A percentile compares a stretch with the other conserved stretches of the same genome.
phyloP scores from a whole-genome alignment of 1,140 invertebrate species.

The Thereuonema tuberculata region DNA sequence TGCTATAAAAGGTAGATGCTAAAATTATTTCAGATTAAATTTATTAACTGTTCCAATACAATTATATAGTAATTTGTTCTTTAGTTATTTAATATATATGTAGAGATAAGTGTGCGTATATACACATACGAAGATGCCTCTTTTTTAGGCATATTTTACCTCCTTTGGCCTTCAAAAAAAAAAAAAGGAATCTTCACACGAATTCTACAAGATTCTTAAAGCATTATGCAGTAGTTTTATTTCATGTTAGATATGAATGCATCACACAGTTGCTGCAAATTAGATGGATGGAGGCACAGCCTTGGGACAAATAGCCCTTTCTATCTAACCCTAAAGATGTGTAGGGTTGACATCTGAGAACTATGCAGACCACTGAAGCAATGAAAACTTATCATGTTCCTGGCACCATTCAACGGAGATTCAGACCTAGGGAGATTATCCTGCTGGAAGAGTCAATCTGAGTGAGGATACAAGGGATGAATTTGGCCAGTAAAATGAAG shows the following conservation, averaged over 20 bases:
- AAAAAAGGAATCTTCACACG: not conserved
- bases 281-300: not conserved
- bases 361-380: too few relatives aligned
- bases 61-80: too few relatives aligned
- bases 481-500: not conserved
- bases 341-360: not conserved
- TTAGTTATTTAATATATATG: too few relatives aligned
- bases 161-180: not conserved
- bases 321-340: not conserved
- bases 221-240: not conserved
- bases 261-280: not conserved
- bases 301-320: not conserved
- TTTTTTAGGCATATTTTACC: not conserved
- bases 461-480: not conserved
- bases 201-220: not conserved
- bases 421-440: not conserved
- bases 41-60: too few relatives aligned
- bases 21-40: too few relatives aligned
- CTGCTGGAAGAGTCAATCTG: not conserved
- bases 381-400: too few relatives aligned
- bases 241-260: not conserved
- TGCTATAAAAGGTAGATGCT: too few relatives aligned
- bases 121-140: not conserved
- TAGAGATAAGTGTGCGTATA: not conserved
- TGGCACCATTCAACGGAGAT: not conserved